Percentiles rank a stretch among this genome's conserved stretches.
These are phyloP conservation scores for Syritta pipiens DNA, from an alignment of 2,888 invertebrate species.

Conservation along the genomic window DNA sequence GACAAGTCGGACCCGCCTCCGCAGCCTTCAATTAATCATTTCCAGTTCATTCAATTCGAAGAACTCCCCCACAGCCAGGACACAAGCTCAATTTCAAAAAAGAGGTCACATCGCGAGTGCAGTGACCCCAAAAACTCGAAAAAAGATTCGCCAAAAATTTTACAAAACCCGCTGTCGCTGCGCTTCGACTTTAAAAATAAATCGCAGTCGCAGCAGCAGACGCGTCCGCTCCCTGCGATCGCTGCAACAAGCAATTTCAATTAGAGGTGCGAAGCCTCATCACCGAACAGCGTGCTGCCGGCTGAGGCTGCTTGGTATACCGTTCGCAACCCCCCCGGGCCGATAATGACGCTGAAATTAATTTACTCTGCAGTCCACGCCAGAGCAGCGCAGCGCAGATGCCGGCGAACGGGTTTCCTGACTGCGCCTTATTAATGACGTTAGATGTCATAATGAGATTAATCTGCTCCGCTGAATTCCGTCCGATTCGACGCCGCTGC, in stretches of 20 bases:
- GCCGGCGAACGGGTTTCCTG: slow-evolving; percentile 24
- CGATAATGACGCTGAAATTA: slow-evolving; percentile 57
- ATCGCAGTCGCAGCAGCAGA: slow-evolving; percentile 25
- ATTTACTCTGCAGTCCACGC: slow-evolving; percentile 44
- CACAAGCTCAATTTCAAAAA: background rate
- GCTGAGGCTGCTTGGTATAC: no score
- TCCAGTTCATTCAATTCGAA: no score
- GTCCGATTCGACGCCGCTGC: slow-evolving; percentile 1
- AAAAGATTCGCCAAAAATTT: slow-evolving; percentile 43
- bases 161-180: slow-evolving; percentile 44
- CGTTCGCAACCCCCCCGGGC: slow-evolving; percentile 16
- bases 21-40: no score
- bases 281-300: slow-evolving; percentile 27
- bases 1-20: no score
- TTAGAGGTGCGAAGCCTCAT: slow-evolving; percentile 64
- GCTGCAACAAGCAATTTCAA: slow-evolving; percentile 65
- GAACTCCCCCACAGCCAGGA: background rate
- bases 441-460: slow-evolving; percentile 64
- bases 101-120: background rate
- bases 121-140: background rate
- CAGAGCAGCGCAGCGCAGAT: background rate
- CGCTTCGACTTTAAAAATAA: slow-evolving; percentile 60
- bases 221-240: background rate
- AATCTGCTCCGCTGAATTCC: slow-evolving; percentile 20
- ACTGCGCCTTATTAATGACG: slow-evolving; percentile 55